Evolutionary conservation across 2,797 vertebrate genomes (phyloP).

Genomic region (Aulostomus chinensis): DNA sequence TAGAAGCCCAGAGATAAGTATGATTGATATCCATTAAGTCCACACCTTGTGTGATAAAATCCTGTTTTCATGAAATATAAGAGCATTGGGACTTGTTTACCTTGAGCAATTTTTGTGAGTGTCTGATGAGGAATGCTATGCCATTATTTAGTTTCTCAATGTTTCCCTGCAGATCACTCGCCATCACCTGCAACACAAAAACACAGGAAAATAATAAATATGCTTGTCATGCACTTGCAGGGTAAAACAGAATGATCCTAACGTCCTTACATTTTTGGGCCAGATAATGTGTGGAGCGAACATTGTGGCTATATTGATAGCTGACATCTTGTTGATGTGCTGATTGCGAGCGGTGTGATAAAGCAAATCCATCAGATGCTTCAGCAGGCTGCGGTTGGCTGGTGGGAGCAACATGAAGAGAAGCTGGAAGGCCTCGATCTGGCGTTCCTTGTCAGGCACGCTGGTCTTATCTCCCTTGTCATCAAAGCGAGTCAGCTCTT

Average conservation of each 20-base stretch:
- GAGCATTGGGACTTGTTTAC: too few species aligned
- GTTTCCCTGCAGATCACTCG: conserved; percentile 91
- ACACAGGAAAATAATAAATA: neutral
- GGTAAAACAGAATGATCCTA: neutral
- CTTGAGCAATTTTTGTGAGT: conserved; percentile 97
- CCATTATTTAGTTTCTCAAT: conserved; percentile 91
- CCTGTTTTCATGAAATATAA: too few species aligned
- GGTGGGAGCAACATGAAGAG: conserved; percentile 93
- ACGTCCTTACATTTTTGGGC: conserved; percentile 90
- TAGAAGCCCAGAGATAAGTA: too few species aligned
- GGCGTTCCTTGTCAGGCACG: conserved; percentile 89
- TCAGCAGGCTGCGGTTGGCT: conserved; percentile 91
- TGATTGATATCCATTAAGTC: too few species aligned
- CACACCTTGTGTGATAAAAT: too few species aligned
- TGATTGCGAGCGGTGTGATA: conserved; percentile 96
- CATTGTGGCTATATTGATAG: conserved; percentile 96
- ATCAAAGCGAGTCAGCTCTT: conserved; percentile 90
- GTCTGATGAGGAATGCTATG: conserved; percentile 95
- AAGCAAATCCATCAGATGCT: conserved; percentile 91
- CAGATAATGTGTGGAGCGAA: conserved; percentile 96
- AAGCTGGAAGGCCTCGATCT: conserved; percentile 93
- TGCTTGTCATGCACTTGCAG: neutral
- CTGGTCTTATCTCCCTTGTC: conserved; percentile 89
- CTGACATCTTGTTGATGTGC: conserved; percentile 97
- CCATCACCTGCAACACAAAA: conserved; percentile 80